Evolutionary conservation across 2,888 invertebrate genomes (phyloP).

Genomic region (Mycalesis mineus): DNA sequence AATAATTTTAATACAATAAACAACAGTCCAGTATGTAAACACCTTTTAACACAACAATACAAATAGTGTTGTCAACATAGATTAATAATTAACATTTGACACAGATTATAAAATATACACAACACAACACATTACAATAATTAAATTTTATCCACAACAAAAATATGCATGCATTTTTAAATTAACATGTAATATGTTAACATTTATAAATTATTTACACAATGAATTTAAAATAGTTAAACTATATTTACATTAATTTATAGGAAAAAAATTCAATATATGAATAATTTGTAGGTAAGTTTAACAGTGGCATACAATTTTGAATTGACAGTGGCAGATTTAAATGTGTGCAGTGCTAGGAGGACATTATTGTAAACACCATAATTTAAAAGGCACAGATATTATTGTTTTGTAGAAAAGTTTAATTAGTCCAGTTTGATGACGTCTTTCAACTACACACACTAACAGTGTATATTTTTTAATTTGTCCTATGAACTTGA

Average conservation of each 20-base stretch:
- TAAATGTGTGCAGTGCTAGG: no score
- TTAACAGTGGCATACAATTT: not conserved
- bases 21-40: conserved; percentile 1
- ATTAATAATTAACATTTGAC: not conserved
- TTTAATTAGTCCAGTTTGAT: no score
- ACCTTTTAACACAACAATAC: not conserved
- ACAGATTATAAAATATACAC: not conserved
- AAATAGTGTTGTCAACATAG: not conserved
- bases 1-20: not conserved
- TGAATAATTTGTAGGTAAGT: not conserved
- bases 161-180: conserved; percentile 15
- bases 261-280: not conserved
- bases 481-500: no score
- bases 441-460: no score
- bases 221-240: not conserved
- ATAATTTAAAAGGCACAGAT: no score
- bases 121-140: not conserved
- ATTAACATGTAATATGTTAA: conserved; percentile 13
- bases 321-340: no score
- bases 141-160: not conserved
- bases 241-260: conserved; percentile 17
- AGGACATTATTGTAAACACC: no score
- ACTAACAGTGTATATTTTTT: no score
- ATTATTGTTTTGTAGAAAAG: no score
- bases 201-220: conserved; percentile 12